Evolutionary conservation across 2,888 invertebrate species (phyloP), one percentile per base, ranked within the genome.

Genomic region (Scelioninae gen. 1): DNA sequence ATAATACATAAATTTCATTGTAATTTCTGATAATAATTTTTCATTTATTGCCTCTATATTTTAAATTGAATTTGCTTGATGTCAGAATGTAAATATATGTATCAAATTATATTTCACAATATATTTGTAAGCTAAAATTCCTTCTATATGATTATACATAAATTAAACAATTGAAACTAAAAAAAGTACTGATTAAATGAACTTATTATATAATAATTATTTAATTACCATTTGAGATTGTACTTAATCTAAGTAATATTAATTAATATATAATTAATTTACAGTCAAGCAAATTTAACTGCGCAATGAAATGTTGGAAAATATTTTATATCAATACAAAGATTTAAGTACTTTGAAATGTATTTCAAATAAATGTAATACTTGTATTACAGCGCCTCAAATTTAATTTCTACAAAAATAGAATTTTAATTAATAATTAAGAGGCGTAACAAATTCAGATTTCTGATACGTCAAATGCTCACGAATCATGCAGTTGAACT

Each of bases 361-460:
- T 29, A 58, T 58, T 32, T 51, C 56, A 62, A n/a, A n/a, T n/a
- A n/a, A n/a, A n/a, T n/a, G n/a, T n/a, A n/a, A n/a, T n/a, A n/a
- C 23, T 60, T 51, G 38, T 40, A 69, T 58, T 55, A 40, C 32
- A 9, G 15, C 34, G 16, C 51, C 40, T n/a, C 5, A n/a, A 58
- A 69, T 6, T 43, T 58, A n/a, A 38, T 60, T 62, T 62, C 29
- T 29, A 43, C 51, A 40, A 49, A 75, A 75, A 75, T 75, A 66
- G 65, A 75, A 58, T 75, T 66, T 66, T 60, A 76, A 76, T 76
- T 76, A 76, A 66, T 60, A 76, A 76, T 60, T 60, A 76, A 60
- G 49, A 58, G 47, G 38, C 75, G 58, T 51, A 58, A 32, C n/a
- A n/a, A 23, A 23, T 1, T 23, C 23, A 23, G 23, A 23, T 23